Conservation (phyloP, 2,113 vertebrate species). For the Pseudorhombus dupliciocellatus region DNA sequence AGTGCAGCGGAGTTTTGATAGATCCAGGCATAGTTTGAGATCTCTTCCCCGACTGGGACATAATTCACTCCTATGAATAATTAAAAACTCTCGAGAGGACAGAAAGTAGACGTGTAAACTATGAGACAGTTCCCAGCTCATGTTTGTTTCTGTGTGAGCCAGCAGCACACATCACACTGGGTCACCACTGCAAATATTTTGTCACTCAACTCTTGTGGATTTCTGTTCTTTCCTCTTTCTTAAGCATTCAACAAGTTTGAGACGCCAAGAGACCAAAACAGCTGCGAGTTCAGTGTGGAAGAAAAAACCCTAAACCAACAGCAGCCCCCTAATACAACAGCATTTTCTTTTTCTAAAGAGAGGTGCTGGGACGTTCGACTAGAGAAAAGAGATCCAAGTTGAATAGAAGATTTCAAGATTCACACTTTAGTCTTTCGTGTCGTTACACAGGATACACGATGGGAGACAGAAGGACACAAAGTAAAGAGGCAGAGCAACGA, state of each 20-base stretch:
- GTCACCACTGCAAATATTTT: conserved; percentile 57
- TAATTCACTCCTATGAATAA: conserved; percentile 68
- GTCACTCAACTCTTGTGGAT: conserved; percentile 23
- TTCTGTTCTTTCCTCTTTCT: not conserved
- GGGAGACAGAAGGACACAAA: too few species aligned
- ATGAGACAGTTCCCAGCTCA: conserved; percentile 25
- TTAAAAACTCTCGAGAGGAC: conserved; percentile 55
- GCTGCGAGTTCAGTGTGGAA: conserved; percentile 6
- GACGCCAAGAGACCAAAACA: conserved; percentile 12
- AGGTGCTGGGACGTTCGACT: conserved; percentile 11
- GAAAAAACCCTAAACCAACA: conserved; percentile 17
- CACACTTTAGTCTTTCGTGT: too few species aligned
- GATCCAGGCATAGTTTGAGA: not conserved
- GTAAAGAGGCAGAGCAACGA: too few species aligned
- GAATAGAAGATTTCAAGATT: not conserved
- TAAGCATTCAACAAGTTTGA: not conserved
- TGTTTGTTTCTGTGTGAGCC: conserved; percentile 48
- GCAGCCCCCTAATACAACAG: conserved; percentile 7
- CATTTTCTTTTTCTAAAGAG: conserved; percentile 12
- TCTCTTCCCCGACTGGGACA: conserved; percentile 18
- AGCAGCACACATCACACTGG: conserved; percentile 35
- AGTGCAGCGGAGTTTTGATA: not conserved
- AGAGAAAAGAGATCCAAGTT: conserved; percentile 6
- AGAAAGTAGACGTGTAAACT: conserved; percentile 43
- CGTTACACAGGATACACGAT: too few species aligned